Evolutionary conservation across 2,113 vertebrate genomes (phyloP).

Genomic region (Rattus norvegicus): GRCr8 NC_086031.1:85722001-85722500

Average conservation of each 20-base stretch:
- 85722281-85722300: conserved; percentile 18
- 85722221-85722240: neutral
- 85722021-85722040: too few species aligned
- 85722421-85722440: neutral
- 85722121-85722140: neutral
- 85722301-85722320: neutral
- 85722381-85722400: neutral
- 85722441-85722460: neutral
- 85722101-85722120: neutral
- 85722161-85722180: neutral
- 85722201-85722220: neutral
- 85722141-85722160: neutral
- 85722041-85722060: neutral
- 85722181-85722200: neutral
- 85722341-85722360: neutral
- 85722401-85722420: conserved; percentile 24
- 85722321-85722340: neutral
- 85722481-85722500: neutral
- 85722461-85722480: neutral
- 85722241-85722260: neutral
- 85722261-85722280: neutral
- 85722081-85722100: neutral
- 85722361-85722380: neutral
- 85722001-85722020: neutral
- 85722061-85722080: neutral